A percentile compares a stretch with the other conserved stretches of the same genome.
Conservation (phyloP, 2,888 invertebrate species). For the Epiblema foenella region DNA sequence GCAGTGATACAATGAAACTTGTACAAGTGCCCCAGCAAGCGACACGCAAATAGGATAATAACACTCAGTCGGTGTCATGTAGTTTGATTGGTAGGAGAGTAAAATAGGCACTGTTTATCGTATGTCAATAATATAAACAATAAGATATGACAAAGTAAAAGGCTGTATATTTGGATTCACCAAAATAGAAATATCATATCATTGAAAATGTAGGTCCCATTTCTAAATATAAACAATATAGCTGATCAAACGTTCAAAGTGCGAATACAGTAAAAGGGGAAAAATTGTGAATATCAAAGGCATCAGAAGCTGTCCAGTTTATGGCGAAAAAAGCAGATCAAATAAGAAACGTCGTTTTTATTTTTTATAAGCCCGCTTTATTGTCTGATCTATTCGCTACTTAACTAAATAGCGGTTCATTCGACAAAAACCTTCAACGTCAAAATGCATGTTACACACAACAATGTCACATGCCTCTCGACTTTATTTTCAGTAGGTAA, state of each 20-base stretch:
- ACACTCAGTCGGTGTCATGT: slow-evolving; percentile 50
- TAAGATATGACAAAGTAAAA: too few relatives aligned
- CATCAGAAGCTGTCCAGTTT: slow-evolving; percentile 28
- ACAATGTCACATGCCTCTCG: too few relatives aligned
- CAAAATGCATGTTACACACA: not conserved
- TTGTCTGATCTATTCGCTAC: not conserved
- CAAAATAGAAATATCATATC: not conserved
- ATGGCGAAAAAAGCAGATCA: slow-evolving; percentile 28
- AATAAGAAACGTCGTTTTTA: slow-evolving; percentile 7
- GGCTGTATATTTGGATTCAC: too few relatives aligned
- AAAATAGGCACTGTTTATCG: not conserved
- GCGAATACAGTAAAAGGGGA: slow-evolving; percentile 17
- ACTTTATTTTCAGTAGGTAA: too few relatives aligned
- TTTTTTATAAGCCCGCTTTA: slow-evolving; percentile 13
- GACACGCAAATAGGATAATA: slow-evolving; percentile 55
- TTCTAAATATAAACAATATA: slow-evolving; percentile 21
- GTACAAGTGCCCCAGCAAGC: slow-evolving; percentile 11
- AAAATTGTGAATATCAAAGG: slow-evolving; percentile 36
- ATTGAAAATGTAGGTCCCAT: not conserved
- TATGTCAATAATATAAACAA: too few relatives aligned
- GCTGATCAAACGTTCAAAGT: slow-evolving; percentile 10
- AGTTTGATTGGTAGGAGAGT: slow-evolving; percentile 47
- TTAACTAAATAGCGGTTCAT: not conserved
- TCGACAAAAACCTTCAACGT: not conserved
- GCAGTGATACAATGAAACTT: slow-evolving; percentile 38